Evolutionary conservation across 2,888 invertebrate genomes (phyloP).

Genomic region (Petrophora chlorosata): DNA sequence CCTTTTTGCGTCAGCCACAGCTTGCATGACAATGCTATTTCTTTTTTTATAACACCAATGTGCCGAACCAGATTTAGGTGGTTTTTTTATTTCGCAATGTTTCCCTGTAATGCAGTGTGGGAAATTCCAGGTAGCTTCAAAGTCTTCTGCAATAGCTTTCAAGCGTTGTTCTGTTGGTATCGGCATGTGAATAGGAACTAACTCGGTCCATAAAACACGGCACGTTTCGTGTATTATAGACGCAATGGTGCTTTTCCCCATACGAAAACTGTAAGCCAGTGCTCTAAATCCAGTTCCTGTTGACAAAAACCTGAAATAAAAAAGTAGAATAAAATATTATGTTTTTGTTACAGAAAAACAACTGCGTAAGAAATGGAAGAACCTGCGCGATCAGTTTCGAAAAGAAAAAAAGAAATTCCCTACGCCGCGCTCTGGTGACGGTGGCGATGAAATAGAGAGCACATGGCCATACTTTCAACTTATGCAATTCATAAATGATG

Average conservation of each 20-base stretch:
- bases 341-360: constrained; percentile 36
- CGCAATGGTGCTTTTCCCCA: constrained; percentile 34
- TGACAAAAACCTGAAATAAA: constrained; percentile 36
- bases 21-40: constrained; percentile 26
- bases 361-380: constrained; percentile 36
- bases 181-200: constrained; percentile 32
- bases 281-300: constrained; percentile 30
- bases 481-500: constrained; percentile 29
- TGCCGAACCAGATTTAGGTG: constrained; percentile 1
- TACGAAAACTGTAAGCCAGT: constrained; percentile 31
- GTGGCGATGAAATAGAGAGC: constrained; percentile 26
- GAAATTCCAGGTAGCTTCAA: constrained; percentile 20
- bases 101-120: constrained; percentile 11
- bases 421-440: constrained; percentile 27
- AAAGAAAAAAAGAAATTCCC: constrained; percentile 32
- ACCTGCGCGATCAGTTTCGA: constrained; percentile 29
- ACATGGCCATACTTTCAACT: constrained; percentile 20
- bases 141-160: constrained; percentile 33
- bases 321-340: constrained; percentile 3
- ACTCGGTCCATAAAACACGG: constrained; percentile 21
- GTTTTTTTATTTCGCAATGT: constrained; percentile 3
- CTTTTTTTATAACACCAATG: constrained; percentile 24
- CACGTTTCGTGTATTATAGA: constrained; percentile 33
- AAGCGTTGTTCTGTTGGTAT: constrained; percentile 26
- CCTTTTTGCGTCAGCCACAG: constrained; percentile 26